Evolutionary conservation across 1,140 invertebrate species (phyloP).

Genomic region (Drosophila fuyamai): DNA sequence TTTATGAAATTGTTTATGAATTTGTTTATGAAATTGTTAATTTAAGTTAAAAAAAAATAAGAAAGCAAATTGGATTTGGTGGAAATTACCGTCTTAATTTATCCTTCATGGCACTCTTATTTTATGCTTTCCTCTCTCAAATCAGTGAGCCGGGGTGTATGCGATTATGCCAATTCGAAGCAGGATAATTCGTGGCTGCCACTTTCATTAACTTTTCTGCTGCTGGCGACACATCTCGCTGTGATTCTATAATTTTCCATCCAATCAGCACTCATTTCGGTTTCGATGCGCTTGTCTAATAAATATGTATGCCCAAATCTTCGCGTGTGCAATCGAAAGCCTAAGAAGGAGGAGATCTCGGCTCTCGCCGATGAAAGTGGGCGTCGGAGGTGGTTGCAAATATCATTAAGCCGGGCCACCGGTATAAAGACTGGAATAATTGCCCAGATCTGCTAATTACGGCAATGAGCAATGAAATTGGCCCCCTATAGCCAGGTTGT

Average conservation of each 20-base stretch:
- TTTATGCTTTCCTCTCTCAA: conserved; percentile 12
- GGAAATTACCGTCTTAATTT: neutral
- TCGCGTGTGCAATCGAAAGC: conserved; percentile 63
- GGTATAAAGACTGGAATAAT: conserved; percentile 60
- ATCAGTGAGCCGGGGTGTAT: neutral
- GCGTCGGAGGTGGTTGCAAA: conserved; percentile 52
- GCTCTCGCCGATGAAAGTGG: conserved; percentile 71
- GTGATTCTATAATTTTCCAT: conserved; percentile 46
- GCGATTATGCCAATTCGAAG: neutral
- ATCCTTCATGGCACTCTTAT: neutral
- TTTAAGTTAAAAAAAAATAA: neutral
- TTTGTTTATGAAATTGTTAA: no score
- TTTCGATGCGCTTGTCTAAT: conserved; percentile 57
- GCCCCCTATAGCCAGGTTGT: conserved; percentile 26
- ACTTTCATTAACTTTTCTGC: conserved; percentile 63
- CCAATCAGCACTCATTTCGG: conserved; percentile 65
- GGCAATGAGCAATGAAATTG: conserved; percentile 71
- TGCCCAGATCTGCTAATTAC: conserved; percentile 78
- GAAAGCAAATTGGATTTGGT: neutral
- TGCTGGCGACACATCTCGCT: conserved; percentile 45
- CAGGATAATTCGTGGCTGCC: conserved; percentile 19
- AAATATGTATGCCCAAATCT: conserved; percentile 55
- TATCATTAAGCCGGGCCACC: conserved; percentile 47
- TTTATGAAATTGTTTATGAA: no score
- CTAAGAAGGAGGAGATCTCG: conserved; percentile 4